Conservation (phyloP, 2,888 invertebrate species). For the Theretra japonica region DNA sequence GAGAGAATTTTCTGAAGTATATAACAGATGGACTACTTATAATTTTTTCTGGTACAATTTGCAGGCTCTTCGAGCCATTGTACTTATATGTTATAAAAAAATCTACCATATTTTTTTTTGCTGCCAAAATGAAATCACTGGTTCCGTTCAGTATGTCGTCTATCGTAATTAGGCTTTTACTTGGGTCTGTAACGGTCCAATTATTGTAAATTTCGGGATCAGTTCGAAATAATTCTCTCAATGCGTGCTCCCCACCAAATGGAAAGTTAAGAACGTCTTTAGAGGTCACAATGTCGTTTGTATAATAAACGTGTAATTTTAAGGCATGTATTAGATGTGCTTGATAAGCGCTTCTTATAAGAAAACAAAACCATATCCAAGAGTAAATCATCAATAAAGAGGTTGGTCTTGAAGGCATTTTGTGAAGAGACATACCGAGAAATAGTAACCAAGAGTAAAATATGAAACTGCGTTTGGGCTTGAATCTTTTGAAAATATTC, state of each 20-base stretch:
- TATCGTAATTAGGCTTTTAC: conserved; percentile 42
- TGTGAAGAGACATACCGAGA: conserved; percentile 58
- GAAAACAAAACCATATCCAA: conserved; percentile 65
- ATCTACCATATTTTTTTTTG: conserved; percentile 55
- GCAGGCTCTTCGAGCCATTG: conserved; percentile 53
- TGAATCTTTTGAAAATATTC: conserved; percentile 46
- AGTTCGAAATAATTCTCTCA: conserved; percentile 58
- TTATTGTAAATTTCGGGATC: conserved; percentile 55
- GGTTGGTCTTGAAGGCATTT: conserved; percentile 49
- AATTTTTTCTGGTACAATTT: conserved; percentile 64
- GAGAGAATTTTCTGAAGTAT: conserved; percentile 59
- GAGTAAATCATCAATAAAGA: conserved; percentile 51
- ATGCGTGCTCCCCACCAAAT: conserved; percentile 56
- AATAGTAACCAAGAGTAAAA: conserved; percentile 65
- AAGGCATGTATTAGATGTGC: conserved; percentile 57
- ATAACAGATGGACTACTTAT: conserved; percentile 63
- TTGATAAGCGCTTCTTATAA: conserved; percentile 64
- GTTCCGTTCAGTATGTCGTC: conserved; percentile 53
- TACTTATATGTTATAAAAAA: conserved; percentile 49
- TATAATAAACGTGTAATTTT: conserved; percentile 51
- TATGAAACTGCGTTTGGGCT: conserved; percentile 54
- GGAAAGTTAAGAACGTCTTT: conserved; percentile 50
- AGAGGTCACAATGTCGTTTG: conserved; percentile 46
- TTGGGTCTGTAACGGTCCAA: conserved; percentile 50
- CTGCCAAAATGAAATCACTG: conserved; percentile 59